Conservation (phyloP, 2,888 invertebrate genomes). For the Halictus quadricinctus region DNA sequence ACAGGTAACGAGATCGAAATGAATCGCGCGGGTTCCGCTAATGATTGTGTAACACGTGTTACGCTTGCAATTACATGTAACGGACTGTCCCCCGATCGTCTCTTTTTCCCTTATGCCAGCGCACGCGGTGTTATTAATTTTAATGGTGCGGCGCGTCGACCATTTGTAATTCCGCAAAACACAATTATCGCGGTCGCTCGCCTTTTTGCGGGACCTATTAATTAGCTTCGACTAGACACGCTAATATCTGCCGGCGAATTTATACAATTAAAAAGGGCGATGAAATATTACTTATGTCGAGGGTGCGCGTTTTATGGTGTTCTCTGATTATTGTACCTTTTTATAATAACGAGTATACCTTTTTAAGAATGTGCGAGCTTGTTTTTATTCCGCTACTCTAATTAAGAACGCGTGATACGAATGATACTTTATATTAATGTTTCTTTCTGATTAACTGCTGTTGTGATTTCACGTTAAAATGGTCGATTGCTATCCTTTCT, state of each 20-base stretch:
- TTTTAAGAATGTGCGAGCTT: background rate
- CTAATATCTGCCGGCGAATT: background rate
- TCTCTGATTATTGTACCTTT: background rate
- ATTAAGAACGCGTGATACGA: background rate
- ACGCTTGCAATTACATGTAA: background rate
- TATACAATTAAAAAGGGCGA: background rate
- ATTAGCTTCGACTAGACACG: background rate
- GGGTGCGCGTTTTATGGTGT: background rate
- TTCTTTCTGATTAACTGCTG: background rate
- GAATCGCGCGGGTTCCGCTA: background rate
- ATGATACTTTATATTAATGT: background rate
- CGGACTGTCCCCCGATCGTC: background rate
- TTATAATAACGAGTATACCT: background rate
- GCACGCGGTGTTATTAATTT: background rate
- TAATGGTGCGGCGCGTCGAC: background rate
- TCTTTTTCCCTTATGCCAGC: background rate
- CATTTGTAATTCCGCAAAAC: background rate
- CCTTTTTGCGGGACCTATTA: background rate
- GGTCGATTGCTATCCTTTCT: too few relatives aligned
- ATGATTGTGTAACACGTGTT: conserved; percentile 8
- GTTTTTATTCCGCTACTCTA: background rate
- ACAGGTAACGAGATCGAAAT: conserved; percentile 23
- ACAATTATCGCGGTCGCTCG: background rate
- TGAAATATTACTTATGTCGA: background rate
- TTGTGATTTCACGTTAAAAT: background rate